Evolutionary conservation across 2,888 invertebrate species (phyloP), one percentile per base, ranked within the genome.

Genomic region (Orchestes rusci): DNA sequence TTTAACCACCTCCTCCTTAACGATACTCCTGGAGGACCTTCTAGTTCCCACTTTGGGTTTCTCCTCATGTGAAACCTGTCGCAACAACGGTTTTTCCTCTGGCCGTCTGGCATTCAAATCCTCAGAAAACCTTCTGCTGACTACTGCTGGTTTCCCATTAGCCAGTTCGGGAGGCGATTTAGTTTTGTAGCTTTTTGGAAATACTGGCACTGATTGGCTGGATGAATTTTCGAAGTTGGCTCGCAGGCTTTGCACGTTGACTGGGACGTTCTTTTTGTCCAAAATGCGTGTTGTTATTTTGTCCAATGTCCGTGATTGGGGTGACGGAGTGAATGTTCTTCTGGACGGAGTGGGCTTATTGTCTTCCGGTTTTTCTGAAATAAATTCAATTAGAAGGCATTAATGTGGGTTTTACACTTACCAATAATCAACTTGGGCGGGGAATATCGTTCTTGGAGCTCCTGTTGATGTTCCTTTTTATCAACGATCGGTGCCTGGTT

Each of bases 201-300:
- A 34, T 36, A 53, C 44, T 43, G 46, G 42, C 30, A 43, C 46
- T 5, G 48, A 48, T 38, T 58, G 57, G 3, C 41, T 33, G 3
- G 46, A 30, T 20, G 48, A 38, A 44, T 62, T 65, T 56, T 79
- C 79, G 54, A 79, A 73, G 31, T 74, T 76, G 53, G 73, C 74
- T 46, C 75, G 70, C 54, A 79, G 72, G 55, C 76, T 77, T 40
- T 72, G 76, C 2, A 78, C 77, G 42, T 65, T 65, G 5, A 65
- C 55, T 7, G 64, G 55, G 53, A 61, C 58, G 27, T 53, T 42
- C 34, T 51, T 50, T 40, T 45, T 44, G 5, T 45, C 51, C 20
- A 49, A 34, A 19, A 42, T 44, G 7, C 45, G 45, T 2, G 33
- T n/a, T n/a, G n/a, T n/a, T n/a, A n/a, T n/a, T n/a, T n/a, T n/a